A percentile compares a stretch with the other conserved stretches of the same genome.
Evolutionary conservation across 2,888 invertebrate genomes (phyloP).

Genomic region (Acrobasis suavella): DNA sequence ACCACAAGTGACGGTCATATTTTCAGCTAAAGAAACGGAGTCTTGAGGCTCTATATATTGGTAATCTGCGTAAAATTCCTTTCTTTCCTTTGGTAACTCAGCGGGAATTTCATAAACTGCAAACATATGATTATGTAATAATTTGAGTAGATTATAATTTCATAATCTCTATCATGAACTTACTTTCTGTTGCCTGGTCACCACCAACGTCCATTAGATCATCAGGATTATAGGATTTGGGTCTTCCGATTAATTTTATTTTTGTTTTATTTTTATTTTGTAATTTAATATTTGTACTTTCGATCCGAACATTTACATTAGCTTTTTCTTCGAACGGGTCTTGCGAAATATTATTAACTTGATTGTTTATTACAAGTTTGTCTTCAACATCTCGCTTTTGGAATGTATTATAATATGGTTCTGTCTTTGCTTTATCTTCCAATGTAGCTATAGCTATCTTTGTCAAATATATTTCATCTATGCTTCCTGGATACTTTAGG

Average conservation of each 20-base stretch:
- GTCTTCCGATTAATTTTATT: slow-evolving; percentile 55
- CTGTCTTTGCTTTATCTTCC: slow-evolving; percentile 38
- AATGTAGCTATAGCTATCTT: slow-evolving; percentile 61
- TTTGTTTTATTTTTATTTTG: slow-evolving; percentile 36
- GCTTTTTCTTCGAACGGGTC: background rate
- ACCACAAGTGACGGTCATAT: slow-evolving; percentile 23
- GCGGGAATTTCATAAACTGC: slow-evolving; percentile 47
- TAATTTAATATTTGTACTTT: slow-evolving; percentile 20
- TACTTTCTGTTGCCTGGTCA: slow-evolving; percentile 49
- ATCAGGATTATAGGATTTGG: slow-evolving; percentile 60
- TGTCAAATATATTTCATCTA: slow-evolving; percentile 64
- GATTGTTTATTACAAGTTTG: background rate
- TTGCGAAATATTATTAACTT: slow-evolving; percentile 11
- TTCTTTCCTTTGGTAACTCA: slow-evolving; percentile 38
- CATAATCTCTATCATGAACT: slow-evolving; percentile 42
- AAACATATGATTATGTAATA: slow-evolving; percentile 45
- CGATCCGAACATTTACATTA: background rate
- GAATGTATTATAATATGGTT: slow-evolving; percentile 39
- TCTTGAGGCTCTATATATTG: slow-evolving; percentile 41
- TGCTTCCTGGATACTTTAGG: slow-evolving; percentile 47
- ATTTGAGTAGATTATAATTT: slow-evolving; percentile 32
- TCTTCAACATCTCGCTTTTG: slow-evolving; percentile 49
- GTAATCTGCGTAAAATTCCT: slow-evolving; percentile 54
- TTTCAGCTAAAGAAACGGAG: slow-evolving; percentile 25
- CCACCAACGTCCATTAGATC: slow-evolving; percentile 46